A percentile compares a stretch with the other conserved stretches of the same genome.
Conservation (phyloP, 2,113 vertebrate species). For the Hippoglossus stenolepis region DNA sequence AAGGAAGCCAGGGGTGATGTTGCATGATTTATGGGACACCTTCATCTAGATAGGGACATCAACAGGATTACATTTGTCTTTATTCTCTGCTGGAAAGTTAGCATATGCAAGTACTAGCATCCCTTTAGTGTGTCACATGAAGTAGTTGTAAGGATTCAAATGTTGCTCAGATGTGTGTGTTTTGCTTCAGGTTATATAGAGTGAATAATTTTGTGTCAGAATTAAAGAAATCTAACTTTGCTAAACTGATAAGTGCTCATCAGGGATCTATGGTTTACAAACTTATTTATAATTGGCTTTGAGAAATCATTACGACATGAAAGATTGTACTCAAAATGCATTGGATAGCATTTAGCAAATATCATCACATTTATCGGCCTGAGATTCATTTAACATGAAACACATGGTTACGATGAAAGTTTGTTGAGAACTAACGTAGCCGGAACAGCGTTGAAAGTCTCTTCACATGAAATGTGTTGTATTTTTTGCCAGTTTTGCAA, state of each 20-base stretch:
- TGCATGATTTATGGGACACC: conserved; percentile 71
- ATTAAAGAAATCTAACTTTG: not conserved
- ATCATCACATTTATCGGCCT: too few species aligned
- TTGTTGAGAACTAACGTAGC: too few species aligned
- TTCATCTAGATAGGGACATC: conserved; percentile 61
- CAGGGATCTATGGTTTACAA: not conserved
- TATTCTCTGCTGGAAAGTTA: conserved; percentile 47
- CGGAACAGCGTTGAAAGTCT: not conserved
- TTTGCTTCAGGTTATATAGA: conserved; percentile 9
- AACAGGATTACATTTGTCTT: conserved; percentile 56
- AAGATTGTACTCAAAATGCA: too few species aligned
- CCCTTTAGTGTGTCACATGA: not conserved
- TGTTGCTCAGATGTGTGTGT: conserved; percentile 2
- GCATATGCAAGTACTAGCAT: conserved; percentile 25
- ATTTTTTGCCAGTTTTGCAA: conserved; percentile 1
- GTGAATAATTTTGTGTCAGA: conserved; percentile 3
- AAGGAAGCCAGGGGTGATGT: conserved; percentile 60
- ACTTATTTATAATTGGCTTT: not conserved
- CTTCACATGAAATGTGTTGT: not conserved
- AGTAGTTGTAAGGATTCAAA: not conserved
- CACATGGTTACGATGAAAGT: not conserved
- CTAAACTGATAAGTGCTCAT: too few species aligned
- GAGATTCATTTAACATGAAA: not conserved
- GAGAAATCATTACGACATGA: too few species aligned
- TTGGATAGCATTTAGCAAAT: too few species aligned